Evolutionary conservation across 2,797 vertebrate species (phyloP), one percentile per base, ranked within the genome.

Genomic region (Microctenopoma steveboyesi): DNA sequence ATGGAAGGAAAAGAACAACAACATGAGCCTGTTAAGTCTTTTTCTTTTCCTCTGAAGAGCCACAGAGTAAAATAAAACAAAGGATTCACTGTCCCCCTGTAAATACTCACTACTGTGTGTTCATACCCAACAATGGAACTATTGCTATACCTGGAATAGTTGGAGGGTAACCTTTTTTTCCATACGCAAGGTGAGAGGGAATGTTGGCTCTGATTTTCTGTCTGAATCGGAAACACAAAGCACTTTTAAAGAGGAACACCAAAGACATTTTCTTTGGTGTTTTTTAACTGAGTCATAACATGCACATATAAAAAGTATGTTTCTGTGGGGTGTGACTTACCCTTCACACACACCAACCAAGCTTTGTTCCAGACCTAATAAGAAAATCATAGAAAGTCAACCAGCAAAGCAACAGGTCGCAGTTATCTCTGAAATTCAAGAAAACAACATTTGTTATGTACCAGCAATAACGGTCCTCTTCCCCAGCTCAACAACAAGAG

Each of bases 181-280:
- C 98, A 14, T 98, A 99, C 14, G 95, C 98, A 68, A 98, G 88
- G 76, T 97, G 95, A 88, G 97, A 90, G 48, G 98, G 98, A 76
- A 99, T 97, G 74, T 93, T 94, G 71, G 95, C 94, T 92, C 95
- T 97, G 76, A 98, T 94, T 93, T 98, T 99, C 92, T 98, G 96
- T 86, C 98, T 98, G 18, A 76, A 37, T 11, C 46, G 33, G 5
- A 78, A 62, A 74, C 3, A 59, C 13, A 59, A 43, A 58, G 62
- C 53, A 58, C 6, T 65, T 5, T 64, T 51, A 56, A 11, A 9
- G 1, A 66, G 2, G 10, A 59, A 56, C 27, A 28, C 55, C 7
- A 66, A 43, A 64, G 13, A 12, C 2, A 55, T 59, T 50, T 18
- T 47, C 6, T 30, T 30, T 59, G 12, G 4, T 39, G 14, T 62